A percentile compares a stretch with the other conserved stretches of the same genome.
These are phyloP conservation scores for Arenaria interpres DNA, from an alignment of 2,113 vertebrate genomes.

Conservation along the genomic window DNA sequence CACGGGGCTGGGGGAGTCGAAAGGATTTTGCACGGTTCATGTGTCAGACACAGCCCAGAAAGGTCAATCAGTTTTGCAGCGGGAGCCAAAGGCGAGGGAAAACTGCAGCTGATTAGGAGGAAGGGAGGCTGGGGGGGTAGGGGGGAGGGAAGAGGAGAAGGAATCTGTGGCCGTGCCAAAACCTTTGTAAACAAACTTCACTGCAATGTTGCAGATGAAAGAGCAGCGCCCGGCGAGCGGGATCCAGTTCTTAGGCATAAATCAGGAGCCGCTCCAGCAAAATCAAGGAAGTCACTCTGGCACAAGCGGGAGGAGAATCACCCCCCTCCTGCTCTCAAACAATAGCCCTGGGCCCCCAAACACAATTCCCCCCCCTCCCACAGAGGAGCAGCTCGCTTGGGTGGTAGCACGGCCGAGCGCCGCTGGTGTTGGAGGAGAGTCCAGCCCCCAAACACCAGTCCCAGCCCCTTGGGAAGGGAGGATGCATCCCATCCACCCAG, in stretches of 20 bases:
- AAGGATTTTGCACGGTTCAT: conserved; percentile 57
- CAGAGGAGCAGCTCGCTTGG: background rate
- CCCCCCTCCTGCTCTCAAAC: background rate
- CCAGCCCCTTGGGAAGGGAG: background rate
- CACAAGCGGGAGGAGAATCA: background rate
- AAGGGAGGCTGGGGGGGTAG: background rate
- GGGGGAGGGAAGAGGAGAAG: background rate
- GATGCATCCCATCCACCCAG: background rate
- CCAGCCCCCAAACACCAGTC: accelerated
- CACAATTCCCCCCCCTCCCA: background rate
- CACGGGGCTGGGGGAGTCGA: background rate
- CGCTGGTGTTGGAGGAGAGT: accelerated
- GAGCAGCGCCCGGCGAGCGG: background rate
- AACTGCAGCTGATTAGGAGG: conserved; percentile 7
- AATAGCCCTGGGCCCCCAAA: background rate
- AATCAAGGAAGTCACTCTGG: background rate
- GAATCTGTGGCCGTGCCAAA: background rate
- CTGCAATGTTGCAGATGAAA: conserved; percentile 37
- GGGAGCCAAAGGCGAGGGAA: conserved; percentile 5
- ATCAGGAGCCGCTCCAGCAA: background rate
- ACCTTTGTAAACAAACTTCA: conserved; percentile 51
- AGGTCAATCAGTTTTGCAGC: conserved; percentile 61
- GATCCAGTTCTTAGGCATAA: background rate
- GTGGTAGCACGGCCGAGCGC: accelerated
- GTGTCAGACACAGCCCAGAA: conserved; percentile 41